Evolutionary conservation across 2,888 invertebrate genomes (phyloP).

Genomic region (Patella caerulea): DNA sequence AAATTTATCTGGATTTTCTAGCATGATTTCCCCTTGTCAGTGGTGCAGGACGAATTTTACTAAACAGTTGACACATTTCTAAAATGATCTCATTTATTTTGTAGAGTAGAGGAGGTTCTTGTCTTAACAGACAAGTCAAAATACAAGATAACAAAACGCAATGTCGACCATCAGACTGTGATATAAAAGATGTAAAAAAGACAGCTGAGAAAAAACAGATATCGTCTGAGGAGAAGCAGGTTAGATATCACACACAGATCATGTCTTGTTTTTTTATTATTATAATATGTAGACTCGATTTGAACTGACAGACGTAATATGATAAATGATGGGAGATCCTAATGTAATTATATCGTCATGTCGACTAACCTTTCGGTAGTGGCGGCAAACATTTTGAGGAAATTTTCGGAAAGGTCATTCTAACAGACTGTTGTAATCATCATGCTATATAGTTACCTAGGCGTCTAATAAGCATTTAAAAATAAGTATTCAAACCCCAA

Average conservation of each 20-base stretch:
- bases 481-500: no score
- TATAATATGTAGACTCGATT: no score
- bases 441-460: no score
- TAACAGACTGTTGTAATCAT: no score
- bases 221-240: slow-evolving; percentile 45
- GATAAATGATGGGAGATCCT: no score
- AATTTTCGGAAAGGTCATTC: no score
- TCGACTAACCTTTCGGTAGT: no score
- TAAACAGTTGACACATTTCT: neutral
- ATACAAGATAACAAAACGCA: neutral
- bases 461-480: no score
- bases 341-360: neutral
- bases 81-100: neutral
- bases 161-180: slow-evolving; percentile 19
- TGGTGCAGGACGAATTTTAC: neutral
- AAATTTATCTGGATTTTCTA: no score
- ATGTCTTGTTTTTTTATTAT: slow-evolving; percentile 1
- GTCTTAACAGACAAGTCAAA: slow-evolving; percentile 12
- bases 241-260: slow-evolving; percentile 16
- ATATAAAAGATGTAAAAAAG: slow-evolving; percentile 34
- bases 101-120: slow-evolving; percentile 1
- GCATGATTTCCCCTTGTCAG: no score
- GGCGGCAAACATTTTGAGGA: no score
- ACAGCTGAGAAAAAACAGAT: slow-evolving; percentile 40
- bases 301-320: no score